Percentiles rank a stretch among this genome's conserved stretches.
Evolutionary conservation across 2,888 invertebrate genomes (phyloP).

Genomic region (Hermaeophaga mercurialis): DNA sequence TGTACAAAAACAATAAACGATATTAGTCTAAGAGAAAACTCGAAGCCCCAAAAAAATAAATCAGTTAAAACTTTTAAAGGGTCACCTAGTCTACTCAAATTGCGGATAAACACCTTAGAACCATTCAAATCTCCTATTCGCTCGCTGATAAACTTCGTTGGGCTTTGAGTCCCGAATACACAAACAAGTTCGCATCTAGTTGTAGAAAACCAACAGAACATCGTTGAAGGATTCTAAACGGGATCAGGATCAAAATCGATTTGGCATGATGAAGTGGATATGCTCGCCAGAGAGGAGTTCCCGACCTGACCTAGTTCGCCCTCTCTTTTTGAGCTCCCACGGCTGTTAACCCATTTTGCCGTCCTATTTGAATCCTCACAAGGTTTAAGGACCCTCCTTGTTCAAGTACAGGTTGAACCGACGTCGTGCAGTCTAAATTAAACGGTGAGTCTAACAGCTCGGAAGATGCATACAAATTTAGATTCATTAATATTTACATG

Average conservation of each 20-base stretch:
- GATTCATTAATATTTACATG: no score
- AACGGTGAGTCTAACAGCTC: no score
- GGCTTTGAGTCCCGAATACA: neutral
- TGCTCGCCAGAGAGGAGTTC: conserved; percentile 18
- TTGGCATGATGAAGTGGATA: conserved; percentile 13
- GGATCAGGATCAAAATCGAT: conserved; percentile 24
- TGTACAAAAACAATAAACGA: no score
- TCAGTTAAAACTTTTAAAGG: no score
- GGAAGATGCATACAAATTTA: no score
- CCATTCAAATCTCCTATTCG: no score
- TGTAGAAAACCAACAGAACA: neutral
- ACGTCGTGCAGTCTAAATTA: neutral
- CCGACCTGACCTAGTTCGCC: conserved; percentile 23
- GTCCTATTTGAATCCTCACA: neutral
- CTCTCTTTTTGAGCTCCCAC: neutral
- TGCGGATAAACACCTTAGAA: no score
- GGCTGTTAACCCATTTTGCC: neutral
- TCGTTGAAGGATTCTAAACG: conserved; percentile 1
- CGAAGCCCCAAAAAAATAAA: no score
- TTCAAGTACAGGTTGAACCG: neutral
- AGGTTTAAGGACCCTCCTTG: neutral
- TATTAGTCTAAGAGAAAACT: no score
- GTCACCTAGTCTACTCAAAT: no score
- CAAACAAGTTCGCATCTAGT: neutral
- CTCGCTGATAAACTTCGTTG: no score